phyloP scores from a whole-genome alignment of 2,888 invertebrate species.

The Melieria omissa region DNA sequence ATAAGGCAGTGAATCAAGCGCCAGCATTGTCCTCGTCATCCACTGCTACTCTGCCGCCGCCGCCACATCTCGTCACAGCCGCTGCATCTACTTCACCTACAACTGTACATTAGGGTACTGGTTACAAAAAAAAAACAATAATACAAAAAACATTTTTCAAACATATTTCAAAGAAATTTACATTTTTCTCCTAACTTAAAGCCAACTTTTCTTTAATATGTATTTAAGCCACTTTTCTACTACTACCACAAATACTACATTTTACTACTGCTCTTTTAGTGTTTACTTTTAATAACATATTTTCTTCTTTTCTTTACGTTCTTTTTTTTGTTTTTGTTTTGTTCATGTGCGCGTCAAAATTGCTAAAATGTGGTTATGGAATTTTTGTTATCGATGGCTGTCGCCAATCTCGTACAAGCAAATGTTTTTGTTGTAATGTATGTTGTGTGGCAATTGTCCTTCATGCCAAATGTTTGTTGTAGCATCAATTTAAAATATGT shows the following conservation, averaged over 20 bases:
- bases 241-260: slow-evolving; percentile 19
- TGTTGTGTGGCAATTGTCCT: too few species aligned
- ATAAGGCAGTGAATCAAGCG: too few species aligned
- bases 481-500: too few species aligned
- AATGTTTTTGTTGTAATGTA: too few species aligned
- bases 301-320: slow-evolving; percentile 6
- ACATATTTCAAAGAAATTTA: slow-evolving; percentile 40
- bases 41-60: neutral
- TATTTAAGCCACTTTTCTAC: slow-evolving; percentile 37
- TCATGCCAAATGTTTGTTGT: too few species aligned
- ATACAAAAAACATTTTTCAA: slow-evolving; percentile 45
- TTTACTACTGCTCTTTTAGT: slow-evolving; percentile 13
- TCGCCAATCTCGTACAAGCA: neutral
- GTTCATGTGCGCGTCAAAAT: slow-evolving; percentile 1
- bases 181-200: slow-evolving; percentile 39
- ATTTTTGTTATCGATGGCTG: neutral
- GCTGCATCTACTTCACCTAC: slow-evolving; percentile 44
- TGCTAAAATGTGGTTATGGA: slow-evolving; percentile 19
- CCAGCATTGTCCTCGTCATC: too few species aligned
- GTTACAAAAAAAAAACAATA: slow-evolving; percentile 56
- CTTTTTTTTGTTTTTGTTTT: slow-evolving; percentile 1
- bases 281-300: slow-evolving; percentile 8
- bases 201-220: slow-evolving; percentile 32
- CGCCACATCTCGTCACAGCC: slow-evolving; percentile 39
- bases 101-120: slow-evolving; percentile 66